These are phyloP conservation scores for Zaprionus africanus DNA, from an alignment of 1,140 invertebrate species.

Conservation along the genomic window DNA sequence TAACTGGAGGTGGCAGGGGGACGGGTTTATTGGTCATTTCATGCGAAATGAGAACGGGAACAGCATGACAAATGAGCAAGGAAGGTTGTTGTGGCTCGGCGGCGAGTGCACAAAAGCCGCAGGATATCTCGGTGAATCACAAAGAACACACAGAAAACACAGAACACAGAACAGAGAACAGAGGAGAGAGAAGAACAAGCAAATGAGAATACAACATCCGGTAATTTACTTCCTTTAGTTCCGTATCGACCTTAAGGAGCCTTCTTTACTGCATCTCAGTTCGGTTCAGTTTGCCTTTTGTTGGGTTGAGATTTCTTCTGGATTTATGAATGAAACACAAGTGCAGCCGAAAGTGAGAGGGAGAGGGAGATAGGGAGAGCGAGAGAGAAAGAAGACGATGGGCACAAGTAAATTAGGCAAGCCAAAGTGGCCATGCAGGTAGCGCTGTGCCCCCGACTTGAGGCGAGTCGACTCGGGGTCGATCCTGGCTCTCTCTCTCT, in stretches of 20 bases:
- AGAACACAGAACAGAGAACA: not conserved
- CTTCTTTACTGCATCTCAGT: conserved; percentile 21
- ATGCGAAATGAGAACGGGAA: conserved; percentile 63
- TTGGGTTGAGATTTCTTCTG: conserved; percentile 59
- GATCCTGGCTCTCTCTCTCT: not conserved
- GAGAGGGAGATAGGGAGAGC: not conserved
- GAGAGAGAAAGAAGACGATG: conserved; percentile 45
- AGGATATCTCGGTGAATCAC: conserved; percentile 76
- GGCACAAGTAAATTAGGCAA: conserved; percentile 82
- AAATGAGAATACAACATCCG: conserved; percentile 84
- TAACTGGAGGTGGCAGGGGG: not conserved
- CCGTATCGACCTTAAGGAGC: conserved; percentile 69
- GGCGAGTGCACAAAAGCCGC: conserved; percentile 65
- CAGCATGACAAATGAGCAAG: conserved; percentile 68
- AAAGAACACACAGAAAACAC: conserved; percentile 46
- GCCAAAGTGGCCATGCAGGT: conserved; percentile 70
- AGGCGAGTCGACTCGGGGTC: conserved; percentile 7
- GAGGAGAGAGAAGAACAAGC: conserved; percentile 43
- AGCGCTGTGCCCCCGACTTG: conserved; percentile 20
- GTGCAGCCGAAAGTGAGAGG: conserved; percentile 18
- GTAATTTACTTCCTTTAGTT: conserved; percentile 84
- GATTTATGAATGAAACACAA: conserved; percentile 72
- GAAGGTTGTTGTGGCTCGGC: conserved; percentile 46
- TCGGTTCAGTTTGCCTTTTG: conserved; percentile 49
- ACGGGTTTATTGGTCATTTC: conserved; percentile 67